Base-by-base conservation (phyloP, 2,113 vertebrate species). In the Raja brachyura region DNA sequence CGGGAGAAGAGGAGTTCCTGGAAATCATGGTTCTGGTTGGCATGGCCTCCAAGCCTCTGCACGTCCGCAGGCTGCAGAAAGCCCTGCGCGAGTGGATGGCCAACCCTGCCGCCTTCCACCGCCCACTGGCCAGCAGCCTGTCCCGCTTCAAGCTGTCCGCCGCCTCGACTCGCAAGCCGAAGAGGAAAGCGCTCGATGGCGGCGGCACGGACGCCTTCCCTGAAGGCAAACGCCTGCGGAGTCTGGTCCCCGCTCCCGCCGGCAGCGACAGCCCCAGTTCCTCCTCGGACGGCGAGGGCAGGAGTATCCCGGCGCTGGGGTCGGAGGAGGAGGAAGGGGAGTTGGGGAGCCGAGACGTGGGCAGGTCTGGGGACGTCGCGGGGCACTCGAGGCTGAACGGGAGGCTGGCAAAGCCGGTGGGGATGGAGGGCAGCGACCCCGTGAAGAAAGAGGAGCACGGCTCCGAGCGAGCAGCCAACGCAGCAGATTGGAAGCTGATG, bases 11-110 rank as follows among this genome's bases (percentile, higher is more conserved):
- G 94, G 99, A 99, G 95, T 99, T 99, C 93, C 95, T 99, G 94
- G 98, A 99, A 97, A 99, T 99, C 96, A 99, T 99, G 99, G 98
- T 98, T 1, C 96, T 99, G 63, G 99, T 99, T 93, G 99, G 99
- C 95, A 99, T 99, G 99, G 99, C 98, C 94, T 99, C 98, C 93
- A 99, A 99, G 93, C 99, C 99, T 10, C 96, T 99, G 94, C 99
- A 99, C 39, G 98, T 99, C 94, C 98, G 99, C 61, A 97, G 99
- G 94, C 96, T 99, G 90, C 99, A 99, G 95, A 99, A 99, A 94
- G 98, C 98, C 73, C 95, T 99, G 88, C 97, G 98, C 1, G 99
- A 99, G 94, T 99, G 99, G 99, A 98, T 98, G 0, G 97, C 98
- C 68, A 99, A 99, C 94, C 98, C 99, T 0, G 96, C 97, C 93